Conservation (phyloP, 2,113 vertebrate species). For the Hirundichthys speculiger region DNA sequence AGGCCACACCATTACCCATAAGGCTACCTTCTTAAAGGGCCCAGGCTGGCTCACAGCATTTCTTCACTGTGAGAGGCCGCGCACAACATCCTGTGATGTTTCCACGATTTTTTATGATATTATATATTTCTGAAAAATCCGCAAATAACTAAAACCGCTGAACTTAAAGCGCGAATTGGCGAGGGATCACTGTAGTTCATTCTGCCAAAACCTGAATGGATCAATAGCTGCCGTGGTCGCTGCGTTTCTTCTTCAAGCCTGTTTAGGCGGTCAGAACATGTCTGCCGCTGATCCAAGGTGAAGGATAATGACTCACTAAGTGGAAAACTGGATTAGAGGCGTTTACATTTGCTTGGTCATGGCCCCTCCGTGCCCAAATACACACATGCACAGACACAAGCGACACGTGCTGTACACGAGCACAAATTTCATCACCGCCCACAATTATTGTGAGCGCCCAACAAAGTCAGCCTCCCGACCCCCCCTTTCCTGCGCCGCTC, state of each 20-base stretch:
- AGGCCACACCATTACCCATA: too few relatives aligned
- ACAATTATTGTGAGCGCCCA: conserved; percentile 18
- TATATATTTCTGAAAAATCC: too few relatives aligned
- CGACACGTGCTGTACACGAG: neutral
- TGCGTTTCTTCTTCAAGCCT: conserved; percentile 7
- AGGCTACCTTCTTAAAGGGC: too few relatives aligned
- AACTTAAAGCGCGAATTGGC: too few relatives aligned
- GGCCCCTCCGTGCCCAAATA: neutral
- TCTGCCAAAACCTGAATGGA: too few relatives aligned
- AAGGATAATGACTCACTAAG: conserved; percentile 47
- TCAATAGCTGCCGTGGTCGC: neutral
- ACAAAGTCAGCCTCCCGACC: conserved; percentile 32
- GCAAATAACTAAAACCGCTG: too few relatives aligned
- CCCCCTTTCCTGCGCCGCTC: neutral
- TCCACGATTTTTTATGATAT: too few relatives aligned
- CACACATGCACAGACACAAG: neutral
- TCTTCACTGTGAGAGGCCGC: too few relatives aligned
- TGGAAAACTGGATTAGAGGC: conserved; percentile 55
- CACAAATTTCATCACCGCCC: neutral
- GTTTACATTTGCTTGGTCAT: conserved; percentile 41
- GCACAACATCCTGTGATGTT: too few relatives aligned
- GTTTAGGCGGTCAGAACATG: conserved; percentile 11
- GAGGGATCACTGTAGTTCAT: too few relatives aligned
- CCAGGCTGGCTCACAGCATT: too few relatives aligned
- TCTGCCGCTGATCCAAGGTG: conserved; percentile 42